A percentile compares a stretch with the other conserved stretches of the same genome.
These are phyloP conservation scores for Endotricha flammealis DNA, from an alignment of 2,888 invertebrate species.

Conservation along the genomic window DNA sequence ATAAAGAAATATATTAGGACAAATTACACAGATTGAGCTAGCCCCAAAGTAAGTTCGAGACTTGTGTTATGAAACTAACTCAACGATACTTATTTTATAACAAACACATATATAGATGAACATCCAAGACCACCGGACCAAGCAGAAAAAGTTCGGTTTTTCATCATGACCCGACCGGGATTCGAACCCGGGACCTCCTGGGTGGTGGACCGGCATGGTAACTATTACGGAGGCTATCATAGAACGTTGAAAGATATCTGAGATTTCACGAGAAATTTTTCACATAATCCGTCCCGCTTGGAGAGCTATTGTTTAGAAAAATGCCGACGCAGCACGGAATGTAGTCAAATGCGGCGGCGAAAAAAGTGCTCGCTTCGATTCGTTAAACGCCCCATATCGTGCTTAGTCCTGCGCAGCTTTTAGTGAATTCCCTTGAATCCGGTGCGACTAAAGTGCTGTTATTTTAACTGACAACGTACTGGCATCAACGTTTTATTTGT, in stretches of 20 bases:
- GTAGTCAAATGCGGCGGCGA: conserved; percentile 8
- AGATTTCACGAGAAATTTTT: conserved; percentile 47
- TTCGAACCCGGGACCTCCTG: too few species aligned
- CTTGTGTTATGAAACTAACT: too few species aligned
- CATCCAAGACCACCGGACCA: too few species aligned
- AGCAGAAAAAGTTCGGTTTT: too few species aligned
- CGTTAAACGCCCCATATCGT: neutral
- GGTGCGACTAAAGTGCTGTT: conserved; percentile 2
- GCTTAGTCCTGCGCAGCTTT: conserved; percentile 1
- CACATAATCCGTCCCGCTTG: conserved; percentile 41
- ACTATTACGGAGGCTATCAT: too few species aligned
- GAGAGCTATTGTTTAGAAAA: conserved; percentile 46
- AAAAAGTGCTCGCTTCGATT: conserved; percentile 5
- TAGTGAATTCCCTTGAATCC: conserved; percentile 4
- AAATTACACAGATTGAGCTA: too few species aligned
- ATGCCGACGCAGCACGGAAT: conserved; percentile 33
- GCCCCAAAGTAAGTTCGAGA: too few species aligned
- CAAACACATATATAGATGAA: too few species aligned
- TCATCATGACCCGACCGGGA: too few species aligned
- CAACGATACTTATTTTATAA: too few species aligned
- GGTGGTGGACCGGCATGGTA: conserved; percentile 28
- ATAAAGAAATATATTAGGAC: too few species aligned
- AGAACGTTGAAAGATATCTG: conserved; percentile 39
- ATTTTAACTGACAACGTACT: conserved; percentile 1
- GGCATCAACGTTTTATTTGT: neutral